Percentiles rank a stretch among this genome's conserved stretches.
Conservation (phyloP, 2,113 vertebrate genomes). For the Peucedramus taeniatus region DNA sequence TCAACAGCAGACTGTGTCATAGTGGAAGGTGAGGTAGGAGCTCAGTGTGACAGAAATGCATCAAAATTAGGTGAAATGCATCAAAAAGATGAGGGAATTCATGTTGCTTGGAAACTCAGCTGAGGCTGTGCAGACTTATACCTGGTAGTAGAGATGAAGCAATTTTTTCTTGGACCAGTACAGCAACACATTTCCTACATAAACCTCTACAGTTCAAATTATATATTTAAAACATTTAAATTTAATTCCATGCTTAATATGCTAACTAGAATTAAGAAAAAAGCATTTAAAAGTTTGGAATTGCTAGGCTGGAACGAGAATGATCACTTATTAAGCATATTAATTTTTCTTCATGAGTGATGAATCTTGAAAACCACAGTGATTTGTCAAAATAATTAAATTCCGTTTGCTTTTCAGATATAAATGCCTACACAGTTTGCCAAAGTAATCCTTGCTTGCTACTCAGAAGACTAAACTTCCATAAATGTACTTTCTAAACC, state of each 20-base stretch:
- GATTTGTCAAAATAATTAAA: slow-evolving; percentile 51
- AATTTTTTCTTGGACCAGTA: not conserved
- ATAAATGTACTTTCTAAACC: not conserved
- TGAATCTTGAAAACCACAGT: slow-evolving; percentile 30
- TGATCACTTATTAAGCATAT: slow-evolving; percentile 7
- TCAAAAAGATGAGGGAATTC: not conserved
- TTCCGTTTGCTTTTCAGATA: slow-evolving; percentile 40
- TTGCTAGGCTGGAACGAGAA: slow-evolving; percentile 3
- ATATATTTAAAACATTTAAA: not conserved
- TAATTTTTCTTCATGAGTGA: slow-evolving; percentile 32
- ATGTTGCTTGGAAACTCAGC: not conserved
- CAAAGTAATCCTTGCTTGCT: not conserved
- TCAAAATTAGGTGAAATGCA: not conserved
- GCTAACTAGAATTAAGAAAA: slow-evolving; percentile 19
- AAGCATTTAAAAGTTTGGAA: not conserved
- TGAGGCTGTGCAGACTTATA: not conserved
- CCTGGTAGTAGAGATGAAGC: not conserved
- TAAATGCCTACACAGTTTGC: slow-evolving; percentile 1
- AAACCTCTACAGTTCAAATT: not conserved
- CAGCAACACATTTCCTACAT: not conserved
- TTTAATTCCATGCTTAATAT: slow-evolving; percentile 17
- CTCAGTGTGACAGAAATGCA: not conserved
- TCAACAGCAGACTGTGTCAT: not conserved
- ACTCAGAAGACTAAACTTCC: not conserved
- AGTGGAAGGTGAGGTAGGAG: not conserved